Base-by-base conservation (phyloP, 1,140 invertebrate species). In the Macrobrachium rosenbergii region DNA sequence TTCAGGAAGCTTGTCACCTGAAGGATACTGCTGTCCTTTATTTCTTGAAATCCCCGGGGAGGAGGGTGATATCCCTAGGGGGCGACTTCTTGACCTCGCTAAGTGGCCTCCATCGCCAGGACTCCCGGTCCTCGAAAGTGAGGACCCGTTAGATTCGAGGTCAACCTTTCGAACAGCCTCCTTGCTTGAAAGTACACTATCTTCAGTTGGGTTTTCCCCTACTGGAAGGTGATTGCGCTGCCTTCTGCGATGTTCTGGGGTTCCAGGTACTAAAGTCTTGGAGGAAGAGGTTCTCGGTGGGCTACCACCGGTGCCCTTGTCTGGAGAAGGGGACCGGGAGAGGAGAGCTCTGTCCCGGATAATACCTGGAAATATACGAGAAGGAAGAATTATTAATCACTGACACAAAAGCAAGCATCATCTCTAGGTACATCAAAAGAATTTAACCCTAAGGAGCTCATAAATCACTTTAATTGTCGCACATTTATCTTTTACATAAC, bases 21-120 rank as follows among this genome's bases (percentile, higher is more conserved):
- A 23, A 12, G 69, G 69, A 72, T 28, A 16, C 21, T 11, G 69
- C 23, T 43, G 69, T 52, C 52, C 52, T 52, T 10, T 52, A 7
- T 52, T 52, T 17, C 28, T 69, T 10, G 64, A 28, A 69, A 37
- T 21, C 12, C 52, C 73, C 19, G 37, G 28, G 28, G 73, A 75
- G 37, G 16, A 7, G 19, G 37, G 37, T 58, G 78, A 28, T 17
- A 60, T 28, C 58, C 19, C 78, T 37, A 60, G 58, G 43, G 60
- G 17, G 23, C 78, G 59, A 60, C n/a, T 60, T 60, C 60, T 80
- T 11, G 78, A 7, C 69, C 69, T 72, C 19, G 78, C 78, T 80
- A 80, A 14, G 78, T 80, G 60, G 78, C 78, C 78, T 80, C 78
- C 78, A 80, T 80, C 21, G 58, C 60, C 78, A 63, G 58, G 10